Base-by-base conservation (phyloP, 64 coral and sea anemone species). In the Pocillopora damicornis region DNA sequence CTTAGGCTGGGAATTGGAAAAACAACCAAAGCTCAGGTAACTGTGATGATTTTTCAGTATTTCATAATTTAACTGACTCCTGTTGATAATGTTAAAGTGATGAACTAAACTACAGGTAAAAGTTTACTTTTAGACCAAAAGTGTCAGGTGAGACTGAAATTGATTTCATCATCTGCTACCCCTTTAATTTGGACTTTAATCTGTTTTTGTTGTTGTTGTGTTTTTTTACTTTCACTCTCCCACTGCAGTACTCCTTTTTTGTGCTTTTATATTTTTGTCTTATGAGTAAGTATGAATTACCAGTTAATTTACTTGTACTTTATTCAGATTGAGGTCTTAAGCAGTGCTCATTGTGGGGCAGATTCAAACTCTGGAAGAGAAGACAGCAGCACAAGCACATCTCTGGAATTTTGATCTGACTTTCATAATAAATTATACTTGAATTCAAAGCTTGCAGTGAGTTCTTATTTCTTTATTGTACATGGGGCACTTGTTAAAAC, bases 1-100 rank as follows among this genome's bases (percentile, higher is more conserved):
- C 37, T 58, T 17, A 94, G 92, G 88, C 81, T 94, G 16, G 92
- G 92, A 3, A 94, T 94, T 51, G 92, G 92, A 37, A 94, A 94
- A 87, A 94, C 87, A 26, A 83, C 78, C 37, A 94, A 94, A 79
- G 56, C 82, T 2, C 63, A 94, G 83, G 92, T 94, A 78, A 86
- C 7, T 51, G 30, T 4, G 23, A 20, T 30, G 7, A 81, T 81
- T 61, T 60, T 0, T 11, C 22, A 64, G 2, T 3, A 64, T 64
- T 35, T 35, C 13, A 15, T 30, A 30, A 30, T 30, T 30, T 30
- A 30, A 30, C 30, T 30, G 30, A 30, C 30, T 30, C 30, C 30
- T 30, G 30, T 30, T 30, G 30, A 30, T 30, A 30, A 30, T 30
- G 30, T 30, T 30, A 30, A 30, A 30, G 30, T 30, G 30, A 30